Conservation (phyloP, 1,140 invertebrate genomes). For the Sinonovacula constricta region DNA sequence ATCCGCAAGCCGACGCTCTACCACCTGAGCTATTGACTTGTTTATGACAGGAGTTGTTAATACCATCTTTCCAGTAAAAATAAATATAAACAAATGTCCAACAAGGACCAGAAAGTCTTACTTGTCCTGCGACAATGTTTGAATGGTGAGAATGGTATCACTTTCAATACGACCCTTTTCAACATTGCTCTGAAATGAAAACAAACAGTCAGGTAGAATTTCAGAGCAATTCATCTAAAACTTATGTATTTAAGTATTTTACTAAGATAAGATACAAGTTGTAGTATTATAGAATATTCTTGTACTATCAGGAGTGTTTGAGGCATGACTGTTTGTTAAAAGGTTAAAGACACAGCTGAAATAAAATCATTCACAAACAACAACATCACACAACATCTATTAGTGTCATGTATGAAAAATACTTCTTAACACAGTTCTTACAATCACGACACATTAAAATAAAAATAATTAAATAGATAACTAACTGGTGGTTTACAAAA, state of each 20-base stretch:
- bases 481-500: background rate
- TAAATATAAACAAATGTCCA: background rate
- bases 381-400: background rate
- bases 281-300: background rate
- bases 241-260: background rate
- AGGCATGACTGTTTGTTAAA: no score
- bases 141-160: conserved; percentile 67
- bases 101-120: conserved; percentile 46
- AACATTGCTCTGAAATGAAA: conserved; percentile 64
- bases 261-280: background rate
- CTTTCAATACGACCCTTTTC: conserved; percentile 72
- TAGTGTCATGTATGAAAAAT: no score
- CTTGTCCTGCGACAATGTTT: conserved; percentile 64
- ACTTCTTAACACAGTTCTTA: no score
- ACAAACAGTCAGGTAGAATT: conserved; percentile 1
- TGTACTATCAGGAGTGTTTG: no score
- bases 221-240: conserved; percentile 19
- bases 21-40: no score
- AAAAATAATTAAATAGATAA: background rate
- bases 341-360: background rate
- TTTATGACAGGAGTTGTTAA: background rate
- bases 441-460: no score
- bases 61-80: background rate
- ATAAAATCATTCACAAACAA: background rate
- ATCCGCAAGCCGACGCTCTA: no score